A percentile compares a stretch with the other conserved stretches of the same genome.
Conservation (phyloP, 1,140 invertebrate species). For the Drosophila repletoides region DNA sequence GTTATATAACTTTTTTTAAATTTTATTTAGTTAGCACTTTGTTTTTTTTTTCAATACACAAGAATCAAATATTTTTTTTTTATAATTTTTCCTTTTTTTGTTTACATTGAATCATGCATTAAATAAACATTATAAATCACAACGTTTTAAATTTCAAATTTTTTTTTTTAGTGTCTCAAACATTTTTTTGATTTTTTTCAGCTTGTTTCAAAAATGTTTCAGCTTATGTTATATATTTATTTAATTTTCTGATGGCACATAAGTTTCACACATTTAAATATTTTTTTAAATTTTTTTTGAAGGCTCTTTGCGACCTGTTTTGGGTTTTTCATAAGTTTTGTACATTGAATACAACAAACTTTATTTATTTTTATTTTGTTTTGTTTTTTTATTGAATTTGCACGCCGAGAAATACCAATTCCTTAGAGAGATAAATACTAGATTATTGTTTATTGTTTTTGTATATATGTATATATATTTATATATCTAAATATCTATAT, state of each 20-base stretch:
- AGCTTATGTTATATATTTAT: constrained; percentile 34
- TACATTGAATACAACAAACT: constrained; percentile 44
- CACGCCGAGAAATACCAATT: constrained; percentile 31
- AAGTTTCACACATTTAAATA: constrained; percentile 61
- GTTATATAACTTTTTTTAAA: constrained; percentile 9
- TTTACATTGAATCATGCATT: constrained; percentile 67
- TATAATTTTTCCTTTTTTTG: constrained; percentile 8
- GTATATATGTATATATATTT: constrained; percentile 2
- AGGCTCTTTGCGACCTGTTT: constrained; percentile 38
- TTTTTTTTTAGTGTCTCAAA: constrained; percentile 4
- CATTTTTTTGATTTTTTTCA: constrained; percentile 36
- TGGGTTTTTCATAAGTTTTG: constrained; percentile 38
- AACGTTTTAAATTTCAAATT: constrained; percentile 73
- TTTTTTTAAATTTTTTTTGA: constrained; percentile 22
- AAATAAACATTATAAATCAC: constrained; percentile 73
- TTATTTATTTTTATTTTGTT: constrained; percentile 6
- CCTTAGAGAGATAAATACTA: constrained; percentile 28
- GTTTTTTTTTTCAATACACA: constrained; percentile 19
- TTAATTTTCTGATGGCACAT: constrained; percentile 66
- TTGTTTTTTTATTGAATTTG: constrained; percentile 34
- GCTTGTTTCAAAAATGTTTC: constrained; percentile 23
- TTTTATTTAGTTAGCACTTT: constrained; percentile 30
- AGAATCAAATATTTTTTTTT: constrained; percentile 42
- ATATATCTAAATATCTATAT: background rate
- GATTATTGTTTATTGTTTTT: constrained; percentile 2